A percentile compares a stretch with the other conserved stretches of the same genome.
These are phyloP conservation scores for Brachionus sp. DNA, from an alignment of 1,140 invertebrate species.

Conservation along the genomic window DNA sequence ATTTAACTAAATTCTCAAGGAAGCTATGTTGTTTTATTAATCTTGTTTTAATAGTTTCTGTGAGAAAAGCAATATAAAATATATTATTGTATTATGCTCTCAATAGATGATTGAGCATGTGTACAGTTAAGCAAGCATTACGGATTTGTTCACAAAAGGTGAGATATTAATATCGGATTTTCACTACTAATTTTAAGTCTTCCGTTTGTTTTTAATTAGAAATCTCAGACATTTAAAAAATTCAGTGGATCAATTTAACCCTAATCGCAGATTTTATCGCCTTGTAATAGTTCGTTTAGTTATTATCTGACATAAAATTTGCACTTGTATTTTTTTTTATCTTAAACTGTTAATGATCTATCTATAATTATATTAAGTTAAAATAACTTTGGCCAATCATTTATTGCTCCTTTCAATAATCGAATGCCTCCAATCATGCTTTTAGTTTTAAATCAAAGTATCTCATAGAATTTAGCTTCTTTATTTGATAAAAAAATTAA, in stretches of 20 bases:
- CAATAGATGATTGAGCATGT: conserved; percentile 27
- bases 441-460: background rate
- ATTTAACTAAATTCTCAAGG: conserved; percentile 7
- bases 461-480: background rate
- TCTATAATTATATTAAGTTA: background rate
- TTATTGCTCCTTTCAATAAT: background rate
- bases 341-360: background rate
- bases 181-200: background rate
- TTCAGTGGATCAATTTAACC: background rate
- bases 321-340: background rate
- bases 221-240: too few species aligned
- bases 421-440: background rate
- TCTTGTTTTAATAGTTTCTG: conserved; percentile 22
- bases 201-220: background rate
- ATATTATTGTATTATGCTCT: background rate
- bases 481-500: background rate
- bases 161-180: background rate
- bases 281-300: background rate
- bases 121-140: background rate
- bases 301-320: background rate
- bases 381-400: background rate
- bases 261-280: background rate
- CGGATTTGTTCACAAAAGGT: background rate
- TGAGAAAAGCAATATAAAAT: conserved; percentile 28
- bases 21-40: conserved; percentile 11